Evolutionary conservation across 1,140 invertebrate species (phyloP), one percentile per base, ranked within the genome.

Genomic region (Pteromalus puparum): DNA sequence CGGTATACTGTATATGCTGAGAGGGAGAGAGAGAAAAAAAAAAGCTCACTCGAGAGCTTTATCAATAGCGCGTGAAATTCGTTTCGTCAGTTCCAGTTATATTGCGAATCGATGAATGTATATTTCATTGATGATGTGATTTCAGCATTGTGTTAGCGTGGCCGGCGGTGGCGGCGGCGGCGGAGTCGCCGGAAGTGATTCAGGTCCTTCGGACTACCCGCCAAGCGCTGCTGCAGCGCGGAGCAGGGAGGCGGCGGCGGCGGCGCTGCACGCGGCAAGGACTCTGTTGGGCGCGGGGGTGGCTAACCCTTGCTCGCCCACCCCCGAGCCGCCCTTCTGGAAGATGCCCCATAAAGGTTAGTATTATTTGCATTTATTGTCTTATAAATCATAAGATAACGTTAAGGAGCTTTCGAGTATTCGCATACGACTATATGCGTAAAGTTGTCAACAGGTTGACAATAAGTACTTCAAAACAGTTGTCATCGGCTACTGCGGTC

Each of bases 261-360:
- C 92, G 92, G 92, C 92, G 91, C 91, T 93, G 90, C 91, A 92
- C 91, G 91, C 93, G 86, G 93, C 91, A 91, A 94, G 93, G 88
- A 94, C 93, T 90, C 90, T 94, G 93, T 93, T 94, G 90, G 93
- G 93, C 87, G 92, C 93, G 91, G 92, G 93, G 91, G 93, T 94
- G 91, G 93, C 93, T 88, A 92, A 92, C 90, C 93, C 93, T 92
- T 94, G 93, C 93, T 93, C 93, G 89, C 90, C 92, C 92, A 92
- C 92, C 92, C 93, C 92, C 91, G 93, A 93, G 90, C 92, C 94
- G 88, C 91, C 93, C 87, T 94, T 94, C 89, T 94, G 93, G 94
- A 94, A 94, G 90, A 94, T 94, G 94, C 94, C 94, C 79, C 94
- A 94, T 87, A 94, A 94, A 94, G 94, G 94, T 94, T 72, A 90